Percentiles rank a stretch among this genome's conserved stretches.
Conservation (phyloP, 2,113 vertebrate genomes). For the Mus musculus region DNA sequence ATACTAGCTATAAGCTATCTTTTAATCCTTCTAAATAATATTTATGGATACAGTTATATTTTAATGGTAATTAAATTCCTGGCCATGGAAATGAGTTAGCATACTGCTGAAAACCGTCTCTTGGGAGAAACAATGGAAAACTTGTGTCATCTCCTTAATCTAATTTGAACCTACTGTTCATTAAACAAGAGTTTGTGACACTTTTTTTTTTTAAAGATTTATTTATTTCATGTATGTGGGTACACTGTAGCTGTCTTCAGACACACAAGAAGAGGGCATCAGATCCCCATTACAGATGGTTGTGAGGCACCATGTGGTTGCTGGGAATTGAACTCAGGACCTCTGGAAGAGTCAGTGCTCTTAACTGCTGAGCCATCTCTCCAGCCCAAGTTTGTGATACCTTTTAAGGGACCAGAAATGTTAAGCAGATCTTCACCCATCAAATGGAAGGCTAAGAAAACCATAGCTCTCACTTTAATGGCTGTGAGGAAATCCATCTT, state of each 20-base stretch:
- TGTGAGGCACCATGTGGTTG: too few relatives aligned
- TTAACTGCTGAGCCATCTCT: too few relatives aligned
- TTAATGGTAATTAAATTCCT: conserved; percentile 27
- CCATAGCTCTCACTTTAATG: neutral
- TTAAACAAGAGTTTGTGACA: neutral
- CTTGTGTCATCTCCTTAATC: conserved; percentile 23
- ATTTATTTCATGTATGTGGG: too few relatives aligned
- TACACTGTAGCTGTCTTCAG: too few relatives aligned
- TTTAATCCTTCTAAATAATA: neutral
- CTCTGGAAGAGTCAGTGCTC: too few relatives aligned
- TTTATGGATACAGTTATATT: neutral
- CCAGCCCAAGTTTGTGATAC: too few relatives aligned
- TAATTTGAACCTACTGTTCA: neutral
- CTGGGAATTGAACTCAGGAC: too few relatives aligned
- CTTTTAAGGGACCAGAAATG: conserved; percentile 2
- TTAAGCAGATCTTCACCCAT: neutral
- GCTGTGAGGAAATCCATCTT: neutral
- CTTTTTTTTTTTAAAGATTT: neutral
- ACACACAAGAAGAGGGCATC: too few relatives aligned
- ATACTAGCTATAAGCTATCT: too few relatives aligned
- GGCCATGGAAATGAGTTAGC: neutral
- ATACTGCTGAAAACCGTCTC: neutral
- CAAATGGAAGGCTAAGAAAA: neutral
- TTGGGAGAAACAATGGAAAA: conserved; percentile 13
- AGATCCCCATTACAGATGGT: too few relatives aligned